A percentile compares a stretch with the other conserved stretches of the same genome.
phyloP scores from a whole-genome alignment of 2,888 invertebrate species.

The Microdon myrmicae region DNA sequence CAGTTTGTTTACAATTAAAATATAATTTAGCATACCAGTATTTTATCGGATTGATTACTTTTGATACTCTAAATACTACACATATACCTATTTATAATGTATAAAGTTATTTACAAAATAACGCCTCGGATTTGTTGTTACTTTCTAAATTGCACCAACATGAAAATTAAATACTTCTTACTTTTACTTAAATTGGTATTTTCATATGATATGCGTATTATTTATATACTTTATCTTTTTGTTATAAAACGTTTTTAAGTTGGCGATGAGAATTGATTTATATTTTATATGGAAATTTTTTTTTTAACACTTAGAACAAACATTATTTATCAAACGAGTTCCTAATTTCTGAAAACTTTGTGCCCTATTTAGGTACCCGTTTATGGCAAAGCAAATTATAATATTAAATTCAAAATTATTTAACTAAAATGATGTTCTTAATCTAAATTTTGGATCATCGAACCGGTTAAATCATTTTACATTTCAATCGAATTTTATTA shows the following conservation, averaged over 20 bases:
- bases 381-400: too few relatives aligned
- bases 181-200: conserved; percentile 20
- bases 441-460: too few relatives aligned
- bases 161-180: conserved; percentile 25
- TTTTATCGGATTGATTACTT: too few relatives aligned
- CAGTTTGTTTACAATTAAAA: too few relatives aligned
- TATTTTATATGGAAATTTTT: not conserved
- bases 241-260: conserved; percentile 19
- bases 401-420: too few relatives aligned
- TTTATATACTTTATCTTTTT: conserved; percentile 15
- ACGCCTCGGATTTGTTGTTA: conserved; percentile 8
- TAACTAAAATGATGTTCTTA: too few relatives aligned
- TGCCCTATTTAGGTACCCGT: conserved; percentile 11
- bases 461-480: too few relatives aligned
- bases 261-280: conserved; percentile 13
- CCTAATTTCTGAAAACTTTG: conserved; percentile 6
- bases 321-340: conserved; percentile 1
- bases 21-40: too few relatives aligned
- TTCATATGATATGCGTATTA: conserved; percentile 47
- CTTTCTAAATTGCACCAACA: conserved; percentile 49
- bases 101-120: conserved; percentile 41
- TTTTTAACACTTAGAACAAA: conserved; percentile 4
- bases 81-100: too few relatives aligned
- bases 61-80: too few relatives aligned
- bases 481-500: too few relatives aligned